Percentiles rank a stretch among this genome's conserved stretches.
These are phyloP conservation scores for Rhadina sibilatrix DNA, from an alignment of 2,113 vertebrate species.

Conservation along the genomic window DNA sequence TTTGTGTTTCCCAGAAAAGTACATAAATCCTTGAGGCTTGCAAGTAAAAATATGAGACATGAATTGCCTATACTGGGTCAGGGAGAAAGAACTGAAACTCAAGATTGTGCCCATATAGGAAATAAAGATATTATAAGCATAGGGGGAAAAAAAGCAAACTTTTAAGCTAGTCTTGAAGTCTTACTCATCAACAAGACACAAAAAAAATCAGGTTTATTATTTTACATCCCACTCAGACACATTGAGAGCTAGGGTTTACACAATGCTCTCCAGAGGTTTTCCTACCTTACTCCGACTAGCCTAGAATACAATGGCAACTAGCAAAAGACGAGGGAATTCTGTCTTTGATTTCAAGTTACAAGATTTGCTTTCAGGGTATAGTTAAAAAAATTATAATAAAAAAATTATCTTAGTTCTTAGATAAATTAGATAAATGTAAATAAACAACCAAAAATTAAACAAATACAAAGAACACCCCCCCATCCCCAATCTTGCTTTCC, in stretches of 20 bases:
- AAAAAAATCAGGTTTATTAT: neutral
- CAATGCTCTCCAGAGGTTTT: neutral
- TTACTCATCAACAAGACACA: neutral
- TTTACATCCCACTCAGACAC: neutral
- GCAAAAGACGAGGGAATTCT: neutral
- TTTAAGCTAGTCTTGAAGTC: neutral
- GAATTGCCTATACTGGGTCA: neutral
- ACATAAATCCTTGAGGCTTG: neutral
- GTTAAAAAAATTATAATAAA: neutral
- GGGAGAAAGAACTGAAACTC: neutral
- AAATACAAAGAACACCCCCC: fast-evolving
- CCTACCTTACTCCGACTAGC: neutral
- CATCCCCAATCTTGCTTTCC: fast-evolving
- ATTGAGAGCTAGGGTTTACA: neutral
- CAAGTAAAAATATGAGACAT: neutral
- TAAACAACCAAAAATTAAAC: neutral
- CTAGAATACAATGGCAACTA: neutral
- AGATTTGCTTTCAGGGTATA: neutral
- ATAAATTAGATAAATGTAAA: neutral
- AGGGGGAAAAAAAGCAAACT: neutral
- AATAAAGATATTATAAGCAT: neutral
- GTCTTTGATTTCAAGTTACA: neutral
- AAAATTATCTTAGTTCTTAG: neutral
- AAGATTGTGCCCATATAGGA: neutral
- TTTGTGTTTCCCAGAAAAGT: neutral